Percentiles rank a stretch among this genome's conserved stretches.
Conservation (phyloP, 2,797 vertebrate species). For the Schizopygopsis malacanthus region DNA sequence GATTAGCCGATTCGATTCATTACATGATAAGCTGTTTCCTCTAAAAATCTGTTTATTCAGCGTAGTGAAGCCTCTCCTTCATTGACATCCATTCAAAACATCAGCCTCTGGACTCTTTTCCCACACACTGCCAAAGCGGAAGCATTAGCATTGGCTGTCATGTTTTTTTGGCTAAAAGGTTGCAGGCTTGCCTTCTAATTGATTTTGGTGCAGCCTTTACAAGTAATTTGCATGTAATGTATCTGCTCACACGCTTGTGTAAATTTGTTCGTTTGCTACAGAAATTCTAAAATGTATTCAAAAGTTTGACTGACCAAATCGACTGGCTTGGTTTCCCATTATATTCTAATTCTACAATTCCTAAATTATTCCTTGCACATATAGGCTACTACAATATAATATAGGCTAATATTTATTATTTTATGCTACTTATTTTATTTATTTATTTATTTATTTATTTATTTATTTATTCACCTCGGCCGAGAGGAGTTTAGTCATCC, state of each 20-base stretch:
- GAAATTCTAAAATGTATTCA: not conserved
- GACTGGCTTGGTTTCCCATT: not conserved
- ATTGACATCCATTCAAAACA: too few relatives aligned
- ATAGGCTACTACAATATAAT: not conserved
- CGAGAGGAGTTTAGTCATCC: not conserved
- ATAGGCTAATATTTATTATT: not conserved
- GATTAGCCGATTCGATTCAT: too few relatives aligned
- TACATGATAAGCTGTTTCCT: too few relatives aligned
- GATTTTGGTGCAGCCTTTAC: not conserved
- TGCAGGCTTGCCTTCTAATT: not conserved
- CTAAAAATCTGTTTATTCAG: too few relatives aligned
- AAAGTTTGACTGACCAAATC: not conserved
- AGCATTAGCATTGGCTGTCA: not conserved
- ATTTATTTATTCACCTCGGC: not conserved
- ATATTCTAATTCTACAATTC: not conserved
- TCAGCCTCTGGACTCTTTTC: too few relatives aligned
- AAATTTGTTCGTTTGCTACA: not conserved
- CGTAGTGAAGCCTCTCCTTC: too few relatives aligned
- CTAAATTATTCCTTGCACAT: not conserved
- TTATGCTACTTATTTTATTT: not conserved
- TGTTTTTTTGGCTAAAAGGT: not conserved
- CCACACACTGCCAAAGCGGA: not conserved
- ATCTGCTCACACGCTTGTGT: not conserved
- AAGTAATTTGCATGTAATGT: not conserved
- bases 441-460: not conserved